Percentiles rank a stretch among this genome's conserved stretches.
phyloP scores from a whole-genome alignment of 2,888 invertebrate genomes.

The Eupithecia dodoneata region DNA sequence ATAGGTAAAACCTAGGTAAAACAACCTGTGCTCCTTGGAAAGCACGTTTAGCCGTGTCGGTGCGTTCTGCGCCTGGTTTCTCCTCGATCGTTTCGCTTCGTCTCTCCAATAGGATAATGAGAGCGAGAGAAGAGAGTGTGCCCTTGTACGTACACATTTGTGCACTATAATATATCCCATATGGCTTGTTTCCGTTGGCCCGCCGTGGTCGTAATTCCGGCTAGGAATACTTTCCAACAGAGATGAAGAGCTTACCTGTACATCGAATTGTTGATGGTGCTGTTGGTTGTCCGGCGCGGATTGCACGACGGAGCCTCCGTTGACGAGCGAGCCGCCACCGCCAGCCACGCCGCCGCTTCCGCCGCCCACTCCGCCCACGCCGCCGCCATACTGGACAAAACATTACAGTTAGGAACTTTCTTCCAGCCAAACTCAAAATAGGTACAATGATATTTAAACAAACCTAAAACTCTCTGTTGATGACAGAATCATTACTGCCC shows the following conservation, averaged over 20 bases:
- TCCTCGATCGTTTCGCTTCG: not conserved
- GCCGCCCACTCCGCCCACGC: conserved; percentile 51
- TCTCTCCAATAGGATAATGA: not conserved
- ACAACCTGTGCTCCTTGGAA: not conserved
- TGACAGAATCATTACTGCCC: not conserved
- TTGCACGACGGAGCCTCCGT: conserved; percentile 79
- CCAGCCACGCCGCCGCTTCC: conserved; percentile 56
- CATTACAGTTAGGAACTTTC: conserved; percentile 1
- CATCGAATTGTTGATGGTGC: conserved; percentile 90
- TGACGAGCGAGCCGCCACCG: conserved; percentile 69
- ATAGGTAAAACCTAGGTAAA: no score
- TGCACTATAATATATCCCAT: not conserved
- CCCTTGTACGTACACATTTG: not conserved
- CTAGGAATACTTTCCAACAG: not conserved
- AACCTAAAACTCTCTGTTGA: not conserved
- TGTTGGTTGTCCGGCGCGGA: conserved; percentile 80
- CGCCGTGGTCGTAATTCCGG: not conserved
- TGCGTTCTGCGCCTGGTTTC: not conserved
- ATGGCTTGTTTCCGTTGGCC: not conserved
- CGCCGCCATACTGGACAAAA: conserved; percentile 52
- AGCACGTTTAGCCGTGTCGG: not conserved
- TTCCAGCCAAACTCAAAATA: not conserved
- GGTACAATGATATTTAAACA: not conserved
- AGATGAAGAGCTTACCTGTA: conserved; percentile 86
- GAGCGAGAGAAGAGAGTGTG: not conserved